Conservation (phyloP, 2,113 vertebrate species). For the Mesoclemmys tuberculata region DNA sequence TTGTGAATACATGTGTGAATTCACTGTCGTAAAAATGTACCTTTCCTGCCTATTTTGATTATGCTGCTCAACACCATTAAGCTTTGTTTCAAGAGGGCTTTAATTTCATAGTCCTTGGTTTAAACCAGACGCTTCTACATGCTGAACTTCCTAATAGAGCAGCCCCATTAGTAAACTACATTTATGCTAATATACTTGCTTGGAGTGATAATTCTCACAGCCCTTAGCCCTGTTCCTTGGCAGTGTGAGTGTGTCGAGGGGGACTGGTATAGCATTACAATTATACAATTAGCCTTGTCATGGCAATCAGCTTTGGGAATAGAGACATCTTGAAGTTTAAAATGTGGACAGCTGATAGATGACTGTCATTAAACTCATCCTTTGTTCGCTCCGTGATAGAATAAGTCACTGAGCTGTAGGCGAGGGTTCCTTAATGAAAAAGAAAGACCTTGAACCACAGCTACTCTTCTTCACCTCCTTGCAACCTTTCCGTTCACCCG, state of each 20-base stretch:
- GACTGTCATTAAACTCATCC: slow-evolving; percentile 76
- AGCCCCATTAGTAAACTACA: slow-evolving; percentile 63
- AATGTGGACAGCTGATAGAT: slow-evolving; percentile 75
- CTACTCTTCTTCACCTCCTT: slow-evolving; percentile 34
- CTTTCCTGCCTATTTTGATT: slow-evolving; percentile 4
- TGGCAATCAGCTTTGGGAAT: slow-evolving; percentile 67
- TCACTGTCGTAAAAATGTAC: background rate
- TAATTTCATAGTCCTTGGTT: slow-evolving; percentile 57
- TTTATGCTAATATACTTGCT: slow-evolving; percentile 72
- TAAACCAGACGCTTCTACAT: slow-evolving; percentile 21
- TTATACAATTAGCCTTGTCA: slow-evolving; percentile 80
- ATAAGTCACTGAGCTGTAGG: slow-evolving; percentile 20
- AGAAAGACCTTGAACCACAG: slow-evolving; percentile 69
- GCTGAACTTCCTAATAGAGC: slow-evolving; percentile 34
- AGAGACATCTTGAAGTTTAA: slow-evolving; percentile 62
- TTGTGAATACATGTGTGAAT: background rate
- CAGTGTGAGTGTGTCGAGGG: slow-evolving; percentile 39
- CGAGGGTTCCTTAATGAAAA: slow-evolving; percentile 49
- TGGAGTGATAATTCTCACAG: slow-evolving; percentile 65
- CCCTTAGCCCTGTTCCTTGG: slow-evolving; percentile 56
- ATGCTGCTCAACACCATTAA: slow-evolving; percentile 7
- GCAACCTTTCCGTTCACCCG: background rate
- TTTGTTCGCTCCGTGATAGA: slow-evolving; percentile 59
- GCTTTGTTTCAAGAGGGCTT: slow-evolving; percentile 38
- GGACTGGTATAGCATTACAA: slow-evolving; percentile 58